Percentiles rank a stretch among this genome's conserved stretches.
Conservation (phyloP, 2,797 vertebrate species). For the Pseudopleuronectes americanus region DNA sequence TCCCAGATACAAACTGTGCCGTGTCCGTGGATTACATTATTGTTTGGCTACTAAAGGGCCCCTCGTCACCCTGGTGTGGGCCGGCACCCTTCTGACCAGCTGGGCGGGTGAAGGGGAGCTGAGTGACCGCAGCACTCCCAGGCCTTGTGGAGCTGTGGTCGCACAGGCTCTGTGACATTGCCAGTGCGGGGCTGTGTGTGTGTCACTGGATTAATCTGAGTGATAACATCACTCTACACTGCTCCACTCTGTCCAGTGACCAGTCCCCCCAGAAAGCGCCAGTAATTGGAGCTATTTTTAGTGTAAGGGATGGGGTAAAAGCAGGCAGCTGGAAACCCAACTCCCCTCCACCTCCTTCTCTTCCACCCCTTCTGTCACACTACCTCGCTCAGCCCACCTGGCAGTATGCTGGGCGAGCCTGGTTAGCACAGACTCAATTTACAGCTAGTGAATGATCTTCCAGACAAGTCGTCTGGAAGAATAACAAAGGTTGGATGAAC, state of each 20-base stretch:
- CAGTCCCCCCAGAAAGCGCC: constrained; percentile 57
- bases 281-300: constrained; percentile 85
- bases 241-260: constrained; percentile 56
- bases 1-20: constrained; percentile 29
- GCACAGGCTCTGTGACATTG: constrained; percentile 39
- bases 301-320: constrained; percentile 87
- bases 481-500: constrained; percentile 19
- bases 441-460: constrained; percentile 12
- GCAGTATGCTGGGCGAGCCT: constrained; percentile 69
- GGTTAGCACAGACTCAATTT: constrained; percentile 47
- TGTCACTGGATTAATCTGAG: constrained; percentile 66
- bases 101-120: constrained; percentile 50
- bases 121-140: constrained; percentile 18
- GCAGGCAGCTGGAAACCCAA: constrained; percentile 82
- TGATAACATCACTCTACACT: constrained; percentile 55
- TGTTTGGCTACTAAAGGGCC: constrained; percentile 30
- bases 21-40: constrained; percentile 42
- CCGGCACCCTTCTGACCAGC: constrained; percentile 41
- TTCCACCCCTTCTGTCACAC: constrained; percentile 66
- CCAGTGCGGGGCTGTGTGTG: constrained; percentile 30
- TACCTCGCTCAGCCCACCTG: constrained; percentile 55
- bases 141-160: constrained; percentile 27
- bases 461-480: constrained; percentile 13
- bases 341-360: constrained; percentile 76
- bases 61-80: constrained; percentile 11